Conservation (phyloP, 2,888 invertebrate genomes). For the Diploptera punctata region DNA sequence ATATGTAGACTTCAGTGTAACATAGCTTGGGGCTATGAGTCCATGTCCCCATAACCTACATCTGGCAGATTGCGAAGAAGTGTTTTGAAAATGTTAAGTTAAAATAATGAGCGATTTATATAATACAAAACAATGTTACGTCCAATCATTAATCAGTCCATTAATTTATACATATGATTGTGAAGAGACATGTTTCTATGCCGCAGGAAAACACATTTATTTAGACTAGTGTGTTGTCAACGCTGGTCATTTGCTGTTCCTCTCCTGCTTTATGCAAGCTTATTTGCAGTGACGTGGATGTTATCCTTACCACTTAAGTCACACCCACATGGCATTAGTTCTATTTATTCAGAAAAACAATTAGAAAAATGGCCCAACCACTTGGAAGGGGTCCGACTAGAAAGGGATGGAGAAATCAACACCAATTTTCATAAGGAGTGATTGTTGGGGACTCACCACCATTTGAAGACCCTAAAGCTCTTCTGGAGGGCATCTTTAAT, state of each 20-base stretch:
- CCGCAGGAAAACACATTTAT: slow-evolving; percentile 34
- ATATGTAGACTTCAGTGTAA: not conserved
- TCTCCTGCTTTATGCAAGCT: slow-evolving; percentile 61
- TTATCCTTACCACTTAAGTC: slow-evolving; percentile 57
- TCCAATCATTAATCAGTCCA: not conserved
- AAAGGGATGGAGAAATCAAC: slow-evolving; percentile 40
- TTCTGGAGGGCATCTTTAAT: slow-evolving; percentile 56
- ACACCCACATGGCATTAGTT: slow-evolving; percentile 27
- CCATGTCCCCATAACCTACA: not conserved
- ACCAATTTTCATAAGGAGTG: slow-evolving; percentile 48
- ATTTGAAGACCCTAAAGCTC: slow-evolving; percentile 57
- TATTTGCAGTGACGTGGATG: slow-evolving; percentile 61
- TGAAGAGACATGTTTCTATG: not conserved
- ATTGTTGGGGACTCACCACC: slow-evolving; percentile 52
- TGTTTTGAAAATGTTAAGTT: too few relatives aligned
- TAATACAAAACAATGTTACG: not conserved
- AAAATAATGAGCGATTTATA: not conserved
- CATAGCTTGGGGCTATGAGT: not conserved
- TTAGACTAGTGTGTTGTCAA: slow-evolving; percentile 42
- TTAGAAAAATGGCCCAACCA: slow-evolving; percentile 26
- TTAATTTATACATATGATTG: not conserved
- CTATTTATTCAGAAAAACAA: slow-evolving; percentile 15
- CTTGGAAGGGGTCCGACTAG: slow-evolving; percentile 25
- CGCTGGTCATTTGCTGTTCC: slow-evolving; percentile 64
- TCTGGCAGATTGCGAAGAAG: not conserved